These are phyloP conservation scores for Alexandromys fortis DNA, from an alignment of 2,113 vertebrate species.

Conservation along the genomic window DNA sequence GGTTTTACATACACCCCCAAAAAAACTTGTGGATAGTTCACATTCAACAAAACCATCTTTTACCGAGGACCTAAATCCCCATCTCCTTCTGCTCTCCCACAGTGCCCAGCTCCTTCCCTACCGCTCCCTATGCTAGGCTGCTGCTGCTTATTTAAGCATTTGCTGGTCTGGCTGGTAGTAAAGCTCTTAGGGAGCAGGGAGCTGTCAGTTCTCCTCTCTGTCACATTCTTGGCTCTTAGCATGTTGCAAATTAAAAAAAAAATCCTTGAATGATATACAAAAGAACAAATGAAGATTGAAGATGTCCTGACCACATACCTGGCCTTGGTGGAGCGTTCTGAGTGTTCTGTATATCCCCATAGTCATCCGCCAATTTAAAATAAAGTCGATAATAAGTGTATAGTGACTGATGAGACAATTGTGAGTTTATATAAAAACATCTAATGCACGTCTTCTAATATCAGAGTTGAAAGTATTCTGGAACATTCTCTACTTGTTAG, in stretches of 20 bases:
- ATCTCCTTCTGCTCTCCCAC: background rate
- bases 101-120: background rate
- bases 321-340: background rate
- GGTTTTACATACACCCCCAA: background rate
- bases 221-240: conserved; percentile 53
- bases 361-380: background rate
- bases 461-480: background rate
- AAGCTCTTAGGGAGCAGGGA: background rate
- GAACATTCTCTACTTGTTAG: background rate
- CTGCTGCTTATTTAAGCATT: conserved; percentile 12
- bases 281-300: conserved; percentile 26
- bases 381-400: background rate
- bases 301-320: background rate
- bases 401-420: background rate
- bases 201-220: conserved; percentile 2
- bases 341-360: background rate
- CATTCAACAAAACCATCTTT: background rate
- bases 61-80: background rate
- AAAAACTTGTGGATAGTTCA: background rate
- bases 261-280: conserved; percentile 17
- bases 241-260: background rate
- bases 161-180: background rate
- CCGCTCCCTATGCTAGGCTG: background rate
- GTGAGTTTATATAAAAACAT: background rate
- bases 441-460: background rate